phyloP scores from a whole-genome alignment of 1,140 invertebrate genomes.

The Pseudomyrmex pallidus region DNA sequence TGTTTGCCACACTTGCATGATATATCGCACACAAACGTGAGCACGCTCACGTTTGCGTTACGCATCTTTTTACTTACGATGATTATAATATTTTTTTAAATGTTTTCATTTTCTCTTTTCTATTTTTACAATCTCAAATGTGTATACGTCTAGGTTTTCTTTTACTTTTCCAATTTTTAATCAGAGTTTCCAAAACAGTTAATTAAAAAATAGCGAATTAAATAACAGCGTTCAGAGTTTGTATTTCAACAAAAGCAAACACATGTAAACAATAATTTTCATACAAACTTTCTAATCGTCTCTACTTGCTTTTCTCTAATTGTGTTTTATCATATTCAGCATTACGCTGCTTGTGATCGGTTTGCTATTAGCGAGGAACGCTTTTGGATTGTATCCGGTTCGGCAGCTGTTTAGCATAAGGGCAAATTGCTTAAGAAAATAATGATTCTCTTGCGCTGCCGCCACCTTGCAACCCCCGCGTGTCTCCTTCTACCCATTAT shows the following conservation, averaged over 20 bases:
- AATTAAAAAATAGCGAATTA: no score
- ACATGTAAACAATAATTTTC: no score
- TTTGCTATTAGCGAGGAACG: slow-evolving; percentile 19
- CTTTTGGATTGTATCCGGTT: slow-evolving; percentile 30
- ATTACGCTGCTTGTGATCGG: neutral
- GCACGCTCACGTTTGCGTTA: neutral
- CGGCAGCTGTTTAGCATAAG: slow-evolving; percentile 76
- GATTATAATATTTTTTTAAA: neutral
- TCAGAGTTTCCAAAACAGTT: no score
- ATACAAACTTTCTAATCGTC: no score
- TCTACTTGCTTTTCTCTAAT: no score
- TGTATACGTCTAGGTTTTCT: no score
- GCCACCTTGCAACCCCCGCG: slow-evolving; percentile 27
- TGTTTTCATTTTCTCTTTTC: neutral
- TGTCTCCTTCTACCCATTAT: slow-evolving; percentile 51
- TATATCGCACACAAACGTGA: neutral
- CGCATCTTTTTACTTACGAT: neutral
- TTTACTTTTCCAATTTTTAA: no score
- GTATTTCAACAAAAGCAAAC: no score
- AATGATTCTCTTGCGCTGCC: slow-evolving; percentile 62
- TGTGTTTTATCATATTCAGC: neutral
- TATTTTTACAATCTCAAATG: no score
- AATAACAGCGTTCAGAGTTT: no score
- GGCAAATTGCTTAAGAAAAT: slow-evolving; percentile 75
- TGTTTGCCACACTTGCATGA: slow-evolving; percentile 18